These are phyloP conservation scores for Turnix velox DNA, from an alignment of 2,113 vertebrate species.

Conservation along the genomic window DNA sequence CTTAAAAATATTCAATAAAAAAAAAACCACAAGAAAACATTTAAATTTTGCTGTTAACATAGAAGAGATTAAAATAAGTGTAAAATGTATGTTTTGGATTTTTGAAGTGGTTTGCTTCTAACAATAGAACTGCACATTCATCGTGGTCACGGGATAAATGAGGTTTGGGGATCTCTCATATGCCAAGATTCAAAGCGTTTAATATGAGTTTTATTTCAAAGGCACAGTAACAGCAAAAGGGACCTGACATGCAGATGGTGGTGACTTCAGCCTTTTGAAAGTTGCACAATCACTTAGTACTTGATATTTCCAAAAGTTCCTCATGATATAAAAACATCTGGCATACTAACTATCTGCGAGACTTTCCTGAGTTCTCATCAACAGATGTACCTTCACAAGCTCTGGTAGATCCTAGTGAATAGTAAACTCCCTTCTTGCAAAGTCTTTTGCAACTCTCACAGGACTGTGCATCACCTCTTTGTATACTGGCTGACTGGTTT, in stretches of 20 bases:
- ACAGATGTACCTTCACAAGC: neutral
- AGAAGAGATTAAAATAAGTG: neutral
- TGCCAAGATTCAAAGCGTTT: constrained; percentile 9
- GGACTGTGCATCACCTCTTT: neutral
- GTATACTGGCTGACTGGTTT: neutral
- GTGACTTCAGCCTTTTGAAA: constrained; percentile 19
- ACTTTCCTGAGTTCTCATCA: neutral
- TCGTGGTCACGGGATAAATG: constrained; percentile 31
- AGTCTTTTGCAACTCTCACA: neutral
- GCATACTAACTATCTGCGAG: neutral
- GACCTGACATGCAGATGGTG: neutral
- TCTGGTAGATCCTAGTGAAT: neutral
- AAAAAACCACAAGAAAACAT: neutral
- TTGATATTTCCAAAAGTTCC: neutral
- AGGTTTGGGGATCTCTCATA: constrained; percentile 11
- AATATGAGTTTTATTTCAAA: neutral
- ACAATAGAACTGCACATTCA: constrained; percentile 50
- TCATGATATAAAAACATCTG: neutral
- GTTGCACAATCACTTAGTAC: neutral
- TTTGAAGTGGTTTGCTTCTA: constrained; percentile 37
- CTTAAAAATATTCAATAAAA: neutral
- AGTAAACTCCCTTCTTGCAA: neutral
- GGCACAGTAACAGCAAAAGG: neutral
- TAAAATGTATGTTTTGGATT: neutral
- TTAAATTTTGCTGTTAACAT: neutral